Percentiles rank a stretch among this genome's conserved stretches.
Evolutionary conservation across 2,113 vertebrate species (phyloP).

Genomic region (Perognathus longimembris): DNA sequence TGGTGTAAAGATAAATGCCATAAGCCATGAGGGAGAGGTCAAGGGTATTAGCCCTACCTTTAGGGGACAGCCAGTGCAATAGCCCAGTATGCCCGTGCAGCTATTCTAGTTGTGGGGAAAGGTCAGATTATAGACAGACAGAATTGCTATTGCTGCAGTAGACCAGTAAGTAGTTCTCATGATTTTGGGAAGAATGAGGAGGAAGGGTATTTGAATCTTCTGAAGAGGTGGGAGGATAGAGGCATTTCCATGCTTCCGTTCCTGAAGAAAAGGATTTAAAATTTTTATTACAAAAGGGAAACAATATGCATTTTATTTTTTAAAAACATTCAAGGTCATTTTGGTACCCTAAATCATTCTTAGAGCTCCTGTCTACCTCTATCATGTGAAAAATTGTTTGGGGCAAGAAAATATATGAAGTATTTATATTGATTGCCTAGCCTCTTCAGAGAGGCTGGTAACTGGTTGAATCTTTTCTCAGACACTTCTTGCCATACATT

Average conservation of each 20-base stretch:
- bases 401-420: neutral
- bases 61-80: neutral
- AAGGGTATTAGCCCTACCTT: neutral
- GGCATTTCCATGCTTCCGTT: neutral
- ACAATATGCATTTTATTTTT: neutral
- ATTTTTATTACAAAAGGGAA: neutral
- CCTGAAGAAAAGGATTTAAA: neutral
- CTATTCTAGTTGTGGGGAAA: neutral
- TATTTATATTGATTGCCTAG: neutral
- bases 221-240: slow-evolving; percentile 26
- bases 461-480: neutral
- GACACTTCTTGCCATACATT: neutral
- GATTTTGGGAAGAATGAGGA: neutral
- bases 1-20: neutral
- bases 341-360: neutral
- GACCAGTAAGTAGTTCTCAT: neutral
- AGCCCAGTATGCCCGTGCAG: neutral
- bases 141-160: neutral
- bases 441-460: neutral
- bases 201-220: neutral
- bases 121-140: neutral
- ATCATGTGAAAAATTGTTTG: neutral
- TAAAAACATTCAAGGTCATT: neutral
- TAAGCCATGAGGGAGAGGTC: neutral
- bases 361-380: neutral